Percentiles rank a stretch among this genome's conserved stretches.
phyloP scores from a whole-genome alignment of 1,140 invertebrate species.

The Anadara kagoshimensis region DNA sequence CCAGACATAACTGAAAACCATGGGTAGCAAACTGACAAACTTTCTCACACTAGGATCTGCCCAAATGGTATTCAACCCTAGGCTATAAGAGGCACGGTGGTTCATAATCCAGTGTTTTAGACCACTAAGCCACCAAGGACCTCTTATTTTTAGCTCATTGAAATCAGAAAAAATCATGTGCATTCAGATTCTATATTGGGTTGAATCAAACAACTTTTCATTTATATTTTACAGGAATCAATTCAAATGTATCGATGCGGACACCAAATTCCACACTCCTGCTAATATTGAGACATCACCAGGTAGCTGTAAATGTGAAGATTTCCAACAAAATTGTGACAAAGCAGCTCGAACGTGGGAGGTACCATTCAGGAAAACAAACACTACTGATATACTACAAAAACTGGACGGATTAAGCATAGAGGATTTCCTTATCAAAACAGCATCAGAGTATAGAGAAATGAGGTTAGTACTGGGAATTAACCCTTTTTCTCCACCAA shows the following conservation, averaged over 20 bases:
- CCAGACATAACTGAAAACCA: no score
- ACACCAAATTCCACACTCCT: conserved; percentile 23
- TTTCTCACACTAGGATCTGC: no score
- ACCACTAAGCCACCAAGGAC: no score
- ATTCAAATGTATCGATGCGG: conserved; percentile 38
- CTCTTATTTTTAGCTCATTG: no score
- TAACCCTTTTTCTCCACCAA: background rate
- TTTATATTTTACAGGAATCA: conserved; percentile 28
- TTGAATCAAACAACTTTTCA: no score
- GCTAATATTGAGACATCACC: background rate
- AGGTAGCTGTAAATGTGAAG: conserved; percentile 49
- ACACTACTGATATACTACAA: conserved; percentile 51
- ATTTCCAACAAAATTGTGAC: conserved; percentile 47
- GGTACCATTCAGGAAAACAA: conserved; percentile 30
- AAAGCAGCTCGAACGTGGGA: conserved; percentile 18
- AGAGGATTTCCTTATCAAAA: conserved; percentile 54
- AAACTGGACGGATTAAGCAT: conserved; percentile 49
- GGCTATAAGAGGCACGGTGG: no score
- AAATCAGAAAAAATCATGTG: no score
- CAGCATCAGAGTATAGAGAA: conserved; percentile 51
- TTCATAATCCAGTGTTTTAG: no score
- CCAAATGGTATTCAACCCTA: no score
- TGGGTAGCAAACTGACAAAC: no score
- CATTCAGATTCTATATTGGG: no score
- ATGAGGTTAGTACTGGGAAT: conserved; percentile 55